Conservation (phyloP, 2,797 vertebrate genomes). For the Gobionotothen gibberifrons region DNA sequence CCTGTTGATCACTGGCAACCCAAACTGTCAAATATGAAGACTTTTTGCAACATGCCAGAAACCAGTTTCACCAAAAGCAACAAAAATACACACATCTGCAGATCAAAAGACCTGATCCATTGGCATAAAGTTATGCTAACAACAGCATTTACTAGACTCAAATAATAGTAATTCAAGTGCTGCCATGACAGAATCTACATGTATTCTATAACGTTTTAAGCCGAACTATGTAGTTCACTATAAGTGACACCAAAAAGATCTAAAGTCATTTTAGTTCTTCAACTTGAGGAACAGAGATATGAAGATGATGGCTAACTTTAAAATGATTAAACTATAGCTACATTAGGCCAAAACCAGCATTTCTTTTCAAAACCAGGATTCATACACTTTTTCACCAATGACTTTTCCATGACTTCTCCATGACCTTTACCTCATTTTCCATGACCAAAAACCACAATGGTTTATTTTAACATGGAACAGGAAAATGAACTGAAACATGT, state of each 20-base stretch:
- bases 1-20: not conserved
- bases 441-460: no score
- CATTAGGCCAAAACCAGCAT: not conserved
- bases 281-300: conserved; percentile 18
- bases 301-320: not conserved
- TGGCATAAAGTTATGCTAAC: not conserved
- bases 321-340: not conserved
- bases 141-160: not conserved
- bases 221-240: not conserved
- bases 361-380: not conserved
- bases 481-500: no score
- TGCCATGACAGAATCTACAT: not conserved
- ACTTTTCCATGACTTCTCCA: no score
- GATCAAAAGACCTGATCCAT: conserved; percentile 1
- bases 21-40: not conserved
- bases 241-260: not conserved
- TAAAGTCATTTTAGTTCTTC: not conserved
- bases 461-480: no score
- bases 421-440: no score
- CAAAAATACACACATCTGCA: not conserved
- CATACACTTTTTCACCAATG: no score
- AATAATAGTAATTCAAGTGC: not conserved
- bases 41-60: not conserved
- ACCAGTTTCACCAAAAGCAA: conserved; percentile 9
- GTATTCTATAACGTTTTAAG: not conserved